Evolutionary conservation across 2,888 invertebrate genomes (phyloP).

Genomic region (Craniophora ligustri): DNA sequence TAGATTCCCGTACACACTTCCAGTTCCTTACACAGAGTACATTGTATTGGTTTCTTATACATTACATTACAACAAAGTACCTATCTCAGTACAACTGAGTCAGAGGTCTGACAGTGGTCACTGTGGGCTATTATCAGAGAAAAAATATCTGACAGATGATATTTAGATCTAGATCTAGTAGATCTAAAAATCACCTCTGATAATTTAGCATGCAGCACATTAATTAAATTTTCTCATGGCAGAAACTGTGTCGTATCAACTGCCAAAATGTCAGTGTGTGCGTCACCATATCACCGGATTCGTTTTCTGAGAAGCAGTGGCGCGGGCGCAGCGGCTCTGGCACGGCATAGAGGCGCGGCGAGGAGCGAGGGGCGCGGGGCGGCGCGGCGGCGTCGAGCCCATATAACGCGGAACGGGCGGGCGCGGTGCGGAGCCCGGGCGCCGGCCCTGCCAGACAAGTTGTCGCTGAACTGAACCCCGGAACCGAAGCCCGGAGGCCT

Average conservation of each 20-base stretch:
- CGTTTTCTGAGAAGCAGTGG: slow-evolving; percentile 81
- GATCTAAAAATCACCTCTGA: no score
- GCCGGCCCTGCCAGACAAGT: slow-evolving; percentile 85
- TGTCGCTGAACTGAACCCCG: slow-evolving; percentile 82
- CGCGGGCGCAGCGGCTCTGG: slow-evolving; percentile 71
- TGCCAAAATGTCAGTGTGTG: slow-evolving; percentile 62
- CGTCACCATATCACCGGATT: slow-evolving; percentile 61
- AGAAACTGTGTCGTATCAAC: slow-evolving; percentile 57
- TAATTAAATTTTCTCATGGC: slow-evolving; percentile 45
- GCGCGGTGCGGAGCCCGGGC: slow-evolving; percentile 53
- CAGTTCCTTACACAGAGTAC: no score
- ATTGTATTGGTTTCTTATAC: no score
- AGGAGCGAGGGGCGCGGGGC: slow-evolving; percentile 46
- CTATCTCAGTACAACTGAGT: no score
- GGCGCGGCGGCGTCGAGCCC: slow-evolving; percentile 68
- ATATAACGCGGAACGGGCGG: slow-evolving; percentile 65
- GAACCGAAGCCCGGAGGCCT: slow-evolving; percentile 58
- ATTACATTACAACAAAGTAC: no score
- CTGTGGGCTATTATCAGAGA: no score
- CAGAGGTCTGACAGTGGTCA: no score
- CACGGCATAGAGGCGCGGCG: slow-evolving; percentile 52
- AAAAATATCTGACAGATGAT: no score
- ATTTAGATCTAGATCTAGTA: no score
- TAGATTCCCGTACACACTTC: no score
- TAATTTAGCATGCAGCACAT: no score